A percentile compares a stretch with the other conserved stretches of the same genome.
Conservation (phyloP, 2,888 invertebrate genomes). For the Mechanitis mazaeus region DNA sequence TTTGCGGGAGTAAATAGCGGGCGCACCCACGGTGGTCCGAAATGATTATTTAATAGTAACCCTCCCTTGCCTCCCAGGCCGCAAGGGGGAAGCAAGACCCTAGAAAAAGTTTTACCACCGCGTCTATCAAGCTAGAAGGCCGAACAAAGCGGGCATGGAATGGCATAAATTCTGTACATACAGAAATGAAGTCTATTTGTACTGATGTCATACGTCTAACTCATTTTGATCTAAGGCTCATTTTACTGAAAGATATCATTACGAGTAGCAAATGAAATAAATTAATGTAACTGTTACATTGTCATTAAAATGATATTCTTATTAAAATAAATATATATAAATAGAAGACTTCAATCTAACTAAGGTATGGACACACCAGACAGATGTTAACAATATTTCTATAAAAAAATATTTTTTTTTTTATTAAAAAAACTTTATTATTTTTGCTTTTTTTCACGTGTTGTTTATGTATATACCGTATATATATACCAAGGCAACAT, state of each 20-base stretch:
- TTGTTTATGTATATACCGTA: constrained; percentile 13
- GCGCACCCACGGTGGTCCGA: constrained; percentile 55
- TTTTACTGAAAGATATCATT: too few species aligned
- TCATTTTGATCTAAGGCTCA: too few species aligned
- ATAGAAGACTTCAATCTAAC: too few species aligned
- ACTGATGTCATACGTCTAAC: constrained; percentile 1
- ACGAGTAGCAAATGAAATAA: too few species aligned
- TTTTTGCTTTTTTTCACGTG: neutral
- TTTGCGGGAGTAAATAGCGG: constrained; percentile 54
- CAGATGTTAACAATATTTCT: too few species aligned
- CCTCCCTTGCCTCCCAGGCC: constrained; percentile 48
- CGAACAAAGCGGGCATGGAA: constrained; percentile 34
- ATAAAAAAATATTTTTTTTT: too few species aligned
- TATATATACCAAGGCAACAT: constrained; percentile 37
- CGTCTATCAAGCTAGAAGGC: constrained; percentile 61
- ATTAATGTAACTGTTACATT: neutral
- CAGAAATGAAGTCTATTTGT: constrained; percentile 14
- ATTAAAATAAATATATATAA: too few species aligned
- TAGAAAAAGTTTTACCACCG: constrained; percentile 65
- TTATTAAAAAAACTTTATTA: too few species aligned
- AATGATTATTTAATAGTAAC: constrained; percentile 70
- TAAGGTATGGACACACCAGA: too few species aligned
- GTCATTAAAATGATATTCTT: too few species aligned
- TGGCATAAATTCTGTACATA: constrained; percentile 14
- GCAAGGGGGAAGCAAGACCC: constrained; percentile 56